phyloP scores from a whole-genome alignment of 2,888 invertebrate genomes.

The Callimorpha dominula region DNA sequence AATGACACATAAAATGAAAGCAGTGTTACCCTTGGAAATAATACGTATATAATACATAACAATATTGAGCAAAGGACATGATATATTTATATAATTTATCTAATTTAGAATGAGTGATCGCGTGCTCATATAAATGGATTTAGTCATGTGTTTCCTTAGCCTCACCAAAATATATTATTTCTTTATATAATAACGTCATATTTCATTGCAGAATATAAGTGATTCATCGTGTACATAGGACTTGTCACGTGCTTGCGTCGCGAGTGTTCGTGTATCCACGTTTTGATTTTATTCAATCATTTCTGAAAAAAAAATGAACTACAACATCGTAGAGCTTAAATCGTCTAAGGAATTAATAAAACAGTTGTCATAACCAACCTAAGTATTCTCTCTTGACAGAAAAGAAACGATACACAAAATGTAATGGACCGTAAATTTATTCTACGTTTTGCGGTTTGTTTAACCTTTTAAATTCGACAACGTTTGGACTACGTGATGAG shows the following conservation, averaged over 20 bases:
- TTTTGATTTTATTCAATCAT: neutral
- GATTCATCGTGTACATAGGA: constrained; percentile 28
- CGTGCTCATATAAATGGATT: constrained; percentile 45
- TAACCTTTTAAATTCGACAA: constrained; percentile 13
- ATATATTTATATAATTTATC: constrained; percentile 48
- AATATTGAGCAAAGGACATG: constrained; percentile 50
- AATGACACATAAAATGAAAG: constrained; percentile 21
- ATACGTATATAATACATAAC: constrained; percentile 34
- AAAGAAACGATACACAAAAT: constrained; percentile 2
- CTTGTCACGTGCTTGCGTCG: constrained; percentile 10
- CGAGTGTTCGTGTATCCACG: neutral
- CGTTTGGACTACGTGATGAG: constrained; percentile 12
- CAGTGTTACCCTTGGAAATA: constrained; percentile 31
- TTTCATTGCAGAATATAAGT: constrained; percentile 47
- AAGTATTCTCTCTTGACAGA: neutral
- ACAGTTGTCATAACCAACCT: neutral
- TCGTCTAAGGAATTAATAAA: neutral
- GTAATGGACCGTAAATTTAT: constrained; percentile 16
- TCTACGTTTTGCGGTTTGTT: constrained; percentile 8
- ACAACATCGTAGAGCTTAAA: neutral
- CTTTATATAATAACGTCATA: constrained; percentile 42
- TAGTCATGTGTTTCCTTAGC: constrained; percentile 40
- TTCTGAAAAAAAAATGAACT: no score
- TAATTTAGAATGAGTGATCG: constrained; percentile 48
- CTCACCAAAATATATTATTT: constrained; percentile 50